Conservation (phyloP, 2,797 vertebrate species). For the Falco peregrinus region DNA sequence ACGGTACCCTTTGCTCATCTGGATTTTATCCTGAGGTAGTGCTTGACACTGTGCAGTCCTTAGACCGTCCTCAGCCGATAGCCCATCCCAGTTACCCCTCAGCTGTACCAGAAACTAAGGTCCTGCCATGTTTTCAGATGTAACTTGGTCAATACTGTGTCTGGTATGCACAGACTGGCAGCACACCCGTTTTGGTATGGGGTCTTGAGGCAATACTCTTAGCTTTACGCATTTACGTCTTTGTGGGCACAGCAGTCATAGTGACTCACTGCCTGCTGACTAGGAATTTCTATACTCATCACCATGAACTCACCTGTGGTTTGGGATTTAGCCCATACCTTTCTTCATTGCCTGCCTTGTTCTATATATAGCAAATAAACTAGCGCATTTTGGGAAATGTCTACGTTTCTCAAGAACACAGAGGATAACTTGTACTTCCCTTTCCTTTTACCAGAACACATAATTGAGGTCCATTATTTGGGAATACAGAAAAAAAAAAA, state of each 20-base stretch:
- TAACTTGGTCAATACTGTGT: accelerated
- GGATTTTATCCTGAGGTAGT: neutral
- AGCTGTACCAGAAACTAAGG: neutral
- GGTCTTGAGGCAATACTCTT: neutral
- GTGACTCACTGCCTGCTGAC: neutral
- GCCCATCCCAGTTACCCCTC: neutral
- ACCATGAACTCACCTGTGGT: slow-evolving; percentile 1
- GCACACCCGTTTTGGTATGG: neutral
- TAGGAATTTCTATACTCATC: neutral
- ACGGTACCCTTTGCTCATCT: neutral
- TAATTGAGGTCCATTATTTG: neutral
- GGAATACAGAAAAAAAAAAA: neutral
- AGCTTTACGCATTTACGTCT: neutral
- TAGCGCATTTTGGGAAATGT: neutral
- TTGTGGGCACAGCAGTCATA: neutral
- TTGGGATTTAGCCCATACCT: neutral
- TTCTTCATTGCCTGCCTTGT: neutral
- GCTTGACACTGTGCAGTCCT: neutral
- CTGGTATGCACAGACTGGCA: neutral
- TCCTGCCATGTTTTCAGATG: neutral
- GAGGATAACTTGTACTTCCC: neutral
- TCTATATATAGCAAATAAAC: neutral
- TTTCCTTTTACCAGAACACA: neutral
- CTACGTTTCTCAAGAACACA: neutral
- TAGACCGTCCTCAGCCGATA: neutral